Percentiles rank a stretch among this genome's conserved stretches.
phyloP scores from a whole-genome alignment of 1,140 invertebrate species.

The Caenorhabditis inopinata region DNA sequence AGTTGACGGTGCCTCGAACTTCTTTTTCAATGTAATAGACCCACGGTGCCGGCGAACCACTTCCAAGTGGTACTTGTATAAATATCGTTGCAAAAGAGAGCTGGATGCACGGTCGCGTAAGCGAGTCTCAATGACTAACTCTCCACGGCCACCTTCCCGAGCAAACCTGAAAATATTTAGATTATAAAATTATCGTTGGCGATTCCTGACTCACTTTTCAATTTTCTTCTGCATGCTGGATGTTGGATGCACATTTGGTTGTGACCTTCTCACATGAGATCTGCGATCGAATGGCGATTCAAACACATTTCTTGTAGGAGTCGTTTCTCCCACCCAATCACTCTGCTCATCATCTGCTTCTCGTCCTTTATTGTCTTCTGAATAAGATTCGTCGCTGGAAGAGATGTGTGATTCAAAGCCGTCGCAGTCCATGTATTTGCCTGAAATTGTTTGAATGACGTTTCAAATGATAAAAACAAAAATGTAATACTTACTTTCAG shows the following conservation, averaged over 20 bases:
- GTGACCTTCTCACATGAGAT: neutral
- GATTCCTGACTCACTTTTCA: neutral
- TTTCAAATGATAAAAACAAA: neutral
- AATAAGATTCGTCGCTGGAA: conserved; percentile 32
- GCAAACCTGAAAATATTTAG: neutral
- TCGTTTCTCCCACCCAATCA: conserved; percentile 36
- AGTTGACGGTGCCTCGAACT: neutral
- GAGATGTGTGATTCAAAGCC: conserved; percentile 41
- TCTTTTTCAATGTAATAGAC: conserved; percentile 26
- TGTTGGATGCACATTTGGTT: neutral
- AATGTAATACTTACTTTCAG: neutral
- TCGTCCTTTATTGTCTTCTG: conserved; percentile 16
- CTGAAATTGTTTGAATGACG: neutral
- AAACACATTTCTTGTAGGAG: neutral
- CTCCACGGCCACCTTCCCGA: conserved; percentile 3
- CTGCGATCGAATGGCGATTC: neutral
- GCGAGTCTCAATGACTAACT: neutral
- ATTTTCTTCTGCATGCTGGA: conserved; percentile 32
- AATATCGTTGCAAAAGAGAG: conserved; percentile 12
- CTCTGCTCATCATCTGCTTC: conserved; percentile 44
- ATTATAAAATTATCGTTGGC: too few relatives aligned
- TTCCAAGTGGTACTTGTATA: conserved; percentile 38
- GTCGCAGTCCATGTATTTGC: conserved; percentile 33
- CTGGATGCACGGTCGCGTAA: neutral
- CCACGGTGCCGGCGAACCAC: conserved; percentile 38